Evolutionary conservation across 2,888 invertebrate genomes (phyloP), one percentile per base, ranked within the genome.

Genomic region (Alitta virens): DNA sequence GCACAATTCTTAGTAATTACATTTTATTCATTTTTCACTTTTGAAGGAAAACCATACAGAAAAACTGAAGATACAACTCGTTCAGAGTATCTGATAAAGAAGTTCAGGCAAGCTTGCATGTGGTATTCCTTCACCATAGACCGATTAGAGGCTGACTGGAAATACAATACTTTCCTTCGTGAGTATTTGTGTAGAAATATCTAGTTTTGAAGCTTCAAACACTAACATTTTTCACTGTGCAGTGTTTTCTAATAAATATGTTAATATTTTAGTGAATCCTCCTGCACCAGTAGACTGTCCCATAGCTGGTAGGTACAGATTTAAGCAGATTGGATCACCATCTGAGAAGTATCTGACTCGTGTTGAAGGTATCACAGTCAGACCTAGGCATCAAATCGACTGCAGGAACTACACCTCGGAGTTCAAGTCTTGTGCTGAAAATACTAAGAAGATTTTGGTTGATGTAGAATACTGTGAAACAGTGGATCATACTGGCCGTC

Each of bases 381-480:
- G 92, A 76, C 97, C 97, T 16, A 88, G 97, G 65, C 71, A 71
- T 62, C 92, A 93, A 78, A 89, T 92, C 63, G 90, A 91, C 78
- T 97, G 97, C 78, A 91, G 94, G 82, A 87, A 92, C 75, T 93
- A 94, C 76, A 92, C 95, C 67, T 94, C 96, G 0, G 96, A 97
- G 82, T 90, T 97, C 77, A 94, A 95, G 67, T 95, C 96, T 0
- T 98, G 98, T 77, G 94, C 93, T 83, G 89, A 90, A 1, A 95
- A 97, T 60, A 76, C 80, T 80, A 96, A 95, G 79, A 93, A 94
- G 78, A 89, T 98, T 74, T 88, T 90, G 60, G 90, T 98, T 56
- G 97, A 98, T 82, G 95, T 94, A 75, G 94, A 93, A 71, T 95
- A 96, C 78, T 98, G 97, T 78, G 85, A 96, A 24, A 91, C 94